Percentiles rank a stretch among this genome's conserved stretches.
These are phyloP conservation scores for Agriopis aurantiaria DNA, from an alignment of 2,888 invertebrate genomes.

Conservation along the genomic window DNA sequence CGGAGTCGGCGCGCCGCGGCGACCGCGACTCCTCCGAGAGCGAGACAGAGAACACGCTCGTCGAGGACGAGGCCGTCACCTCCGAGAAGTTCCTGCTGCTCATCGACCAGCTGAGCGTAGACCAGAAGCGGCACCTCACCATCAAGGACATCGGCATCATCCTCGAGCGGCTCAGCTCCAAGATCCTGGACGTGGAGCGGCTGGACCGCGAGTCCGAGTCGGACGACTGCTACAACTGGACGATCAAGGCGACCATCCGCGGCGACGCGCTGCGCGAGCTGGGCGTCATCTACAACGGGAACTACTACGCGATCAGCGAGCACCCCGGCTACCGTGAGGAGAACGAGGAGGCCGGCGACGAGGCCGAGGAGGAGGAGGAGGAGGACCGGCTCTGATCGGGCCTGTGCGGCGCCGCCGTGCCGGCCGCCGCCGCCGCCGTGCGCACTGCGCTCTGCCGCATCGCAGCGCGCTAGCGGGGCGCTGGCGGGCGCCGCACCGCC, in stretches of 20 bases:
- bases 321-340: conserved; percentile 97
- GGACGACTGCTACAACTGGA: conserved; percentile 98
- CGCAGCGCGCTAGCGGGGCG: conserved; percentile 35
- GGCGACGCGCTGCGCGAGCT: conserved; percentile 96
- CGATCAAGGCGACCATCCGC: conserved; percentile 97
- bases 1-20: conserved; percentile 87
- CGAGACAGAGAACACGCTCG: conserved; percentile 96
- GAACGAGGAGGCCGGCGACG: conserved; percentile 94
- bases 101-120: conserved; percentile 96
- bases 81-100: conserved; percentile 97
- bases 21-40: conserved; percentile 96
- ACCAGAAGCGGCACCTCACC: conserved; percentile 96
- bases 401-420: conserved; percentile 84
- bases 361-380: conserved; percentile 94
- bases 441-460: conserved; percentile 53
- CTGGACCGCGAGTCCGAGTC: conserved; percentile 96
- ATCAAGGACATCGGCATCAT: conserved; percentile 98
- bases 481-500: conserved; percentile 24
- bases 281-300: conserved; percentile 97
- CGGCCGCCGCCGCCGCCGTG: conserved; percentile 75
- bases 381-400: conserved; percentile 89
- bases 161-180: conserved; percentile 95
- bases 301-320: conserved; percentile 97
- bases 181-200: conserved; percentile 97
- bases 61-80: conserved; percentile 96